Percentiles rank a stretch among this genome's conserved stretches.
These are phyloP conservation scores for Aphidius colemani DNA, from an alignment of 2,888 invertebrate species.

Conservation along the genomic window DNA sequence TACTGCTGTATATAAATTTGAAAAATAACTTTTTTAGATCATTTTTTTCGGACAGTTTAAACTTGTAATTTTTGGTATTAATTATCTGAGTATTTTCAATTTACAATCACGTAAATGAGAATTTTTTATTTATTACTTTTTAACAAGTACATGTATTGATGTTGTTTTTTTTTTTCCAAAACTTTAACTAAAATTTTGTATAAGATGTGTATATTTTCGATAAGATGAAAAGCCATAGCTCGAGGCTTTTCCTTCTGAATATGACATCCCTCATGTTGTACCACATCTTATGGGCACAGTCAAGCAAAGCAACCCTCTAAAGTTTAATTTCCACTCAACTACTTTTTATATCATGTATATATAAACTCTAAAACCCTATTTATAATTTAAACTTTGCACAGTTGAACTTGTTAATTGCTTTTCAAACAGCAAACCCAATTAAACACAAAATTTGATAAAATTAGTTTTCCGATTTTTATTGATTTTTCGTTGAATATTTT, in stretches of 20 bases:
- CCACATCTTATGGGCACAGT: slow-evolving; percentile 43
- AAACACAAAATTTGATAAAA: background rate
- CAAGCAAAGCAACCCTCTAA: slow-evolving; percentile 33
- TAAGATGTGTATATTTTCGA: slow-evolving; percentile 31
- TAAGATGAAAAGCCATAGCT: slow-evolving; percentile 57
- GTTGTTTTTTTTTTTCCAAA: too few species aligned
- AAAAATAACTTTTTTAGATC: background rate
- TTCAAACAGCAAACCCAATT: slow-evolving; percentile 5
- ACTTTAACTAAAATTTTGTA: too few species aligned
- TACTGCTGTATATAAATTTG: background rate
- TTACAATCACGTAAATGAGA: too few species aligned
- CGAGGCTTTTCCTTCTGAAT: slow-evolving; percentile 48
- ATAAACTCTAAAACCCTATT: too few species aligned
- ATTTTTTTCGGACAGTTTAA: too few species aligned
- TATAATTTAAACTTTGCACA: too few species aligned
- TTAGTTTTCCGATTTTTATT: background rate
- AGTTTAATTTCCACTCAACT: slow-evolving; percentile 1
- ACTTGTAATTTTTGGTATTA: too few species aligned
- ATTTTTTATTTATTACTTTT: too few species aligned
- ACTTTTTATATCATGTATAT: too few species aligned
- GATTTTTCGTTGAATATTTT: too few species aligned
- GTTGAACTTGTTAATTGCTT: background rate
- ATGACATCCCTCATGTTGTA: slow-evolving; percentile 34
- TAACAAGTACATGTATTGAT: too few species aligned
- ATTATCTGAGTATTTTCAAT: too few species aligned